A percentile compares a stretch with the other conserved stretches of the same genome.
These are phyloP conservation scores for Acheta domesticus DNA, from an alignment of 2,888 invertebrate species.

Conservation along the genomic window DNA sequence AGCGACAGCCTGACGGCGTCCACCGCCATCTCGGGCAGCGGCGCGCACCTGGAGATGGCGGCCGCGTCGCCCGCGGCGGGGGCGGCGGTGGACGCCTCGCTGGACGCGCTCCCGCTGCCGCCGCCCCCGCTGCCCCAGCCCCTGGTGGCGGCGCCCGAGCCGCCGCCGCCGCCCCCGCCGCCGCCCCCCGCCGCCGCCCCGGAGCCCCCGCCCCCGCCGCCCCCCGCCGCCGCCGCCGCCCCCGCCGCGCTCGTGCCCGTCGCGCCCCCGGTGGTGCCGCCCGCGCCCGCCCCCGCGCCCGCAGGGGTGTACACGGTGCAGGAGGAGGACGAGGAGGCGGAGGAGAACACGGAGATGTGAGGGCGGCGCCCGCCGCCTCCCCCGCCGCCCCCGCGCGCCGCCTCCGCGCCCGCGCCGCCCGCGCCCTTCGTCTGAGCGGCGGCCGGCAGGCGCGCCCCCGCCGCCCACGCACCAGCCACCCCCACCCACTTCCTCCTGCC, in stretches of 20 bases:
- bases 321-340: conserved; percentile 34
- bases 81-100: conserved; percentile 11
- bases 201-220: conserved; percentile 28
- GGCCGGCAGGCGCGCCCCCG: neutral
- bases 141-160: conserved; percentile 19
- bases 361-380: neutral
- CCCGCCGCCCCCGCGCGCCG: neutral
- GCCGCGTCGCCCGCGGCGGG: conserved; percentile 29
- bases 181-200: conserved; percentile 27
- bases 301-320: conserved; percentile 32
- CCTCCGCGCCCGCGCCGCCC: too few species aligned
- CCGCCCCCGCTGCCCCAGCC: conserved; percentile 20
- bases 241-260: conserved; percentile 25
- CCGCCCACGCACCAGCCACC: too few species aligned
- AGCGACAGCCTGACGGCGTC: conserved; percentile 23
- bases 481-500: too few species aligned
- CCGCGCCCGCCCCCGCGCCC: conserved; percentile 22
- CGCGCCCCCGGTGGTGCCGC: conserved; percentile 26
- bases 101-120: neutral
- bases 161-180: conserved; percentile 27
- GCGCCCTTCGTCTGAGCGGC: too few species aligned
- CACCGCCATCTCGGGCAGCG: conserved; percentile 30
- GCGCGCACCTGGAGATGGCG: conserved; percentile 34
- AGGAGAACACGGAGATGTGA: conserved; percentile 31
- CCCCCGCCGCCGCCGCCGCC: conserved; percentile 28